Evolutionary conservation across 2,797 vertebrate genomes (phyloP).

Genomic region (Takifugu rubripes): DNA sequence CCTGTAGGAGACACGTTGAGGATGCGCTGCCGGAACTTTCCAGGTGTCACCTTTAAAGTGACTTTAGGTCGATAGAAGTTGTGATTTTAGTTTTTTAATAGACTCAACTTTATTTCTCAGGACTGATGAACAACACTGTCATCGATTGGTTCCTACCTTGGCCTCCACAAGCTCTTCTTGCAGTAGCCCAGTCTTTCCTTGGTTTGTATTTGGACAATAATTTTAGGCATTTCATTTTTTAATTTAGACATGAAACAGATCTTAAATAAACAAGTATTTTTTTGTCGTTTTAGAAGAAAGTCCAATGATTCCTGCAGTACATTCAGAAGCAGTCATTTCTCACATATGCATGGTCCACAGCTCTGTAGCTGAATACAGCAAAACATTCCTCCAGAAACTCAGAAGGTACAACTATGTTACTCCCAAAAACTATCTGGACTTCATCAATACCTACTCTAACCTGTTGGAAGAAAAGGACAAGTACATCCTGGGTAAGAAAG

Average conservation of each 20-base stretch:
- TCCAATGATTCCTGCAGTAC: constrained; percentile 75
- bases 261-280: background rate
- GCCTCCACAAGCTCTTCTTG: constrained; percentile 89
- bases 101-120: constrained; percentile 60
- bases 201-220: constrained; percentile 70
- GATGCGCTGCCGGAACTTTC: constrained; percentile 94
- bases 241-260: background rate
- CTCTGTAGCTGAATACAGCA: constrained; percentile 87
- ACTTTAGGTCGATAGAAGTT: background rate
- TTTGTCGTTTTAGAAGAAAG: constrained; percentile 75
- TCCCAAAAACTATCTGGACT: constrained; percentile 96
- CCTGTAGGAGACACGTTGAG: constrained; percentile 89
- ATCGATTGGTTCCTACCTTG: constrained; percentile 98
- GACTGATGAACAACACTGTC: constrained; percentile 96
- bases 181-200: constrained; percentile 88
- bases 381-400: constrained; percentile 85
- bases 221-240: background rate
- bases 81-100: constrained; percentile 3
- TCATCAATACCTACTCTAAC: constrained; percentile 84
- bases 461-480: constrained; percentile 88
- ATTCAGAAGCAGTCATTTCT: constrained; percentile 70
- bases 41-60: constrained; percentile 74
- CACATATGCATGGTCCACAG: constrained; percentile 89
- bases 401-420: constrained; percentile 91
- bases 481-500: constrained; percentile 81